A percentile compares a stretch with the other conserved stretches of the same genome.
Conservation (phyloP, 2,797 vertebrate genomes). For the Arvicola amphibius region DNA sequence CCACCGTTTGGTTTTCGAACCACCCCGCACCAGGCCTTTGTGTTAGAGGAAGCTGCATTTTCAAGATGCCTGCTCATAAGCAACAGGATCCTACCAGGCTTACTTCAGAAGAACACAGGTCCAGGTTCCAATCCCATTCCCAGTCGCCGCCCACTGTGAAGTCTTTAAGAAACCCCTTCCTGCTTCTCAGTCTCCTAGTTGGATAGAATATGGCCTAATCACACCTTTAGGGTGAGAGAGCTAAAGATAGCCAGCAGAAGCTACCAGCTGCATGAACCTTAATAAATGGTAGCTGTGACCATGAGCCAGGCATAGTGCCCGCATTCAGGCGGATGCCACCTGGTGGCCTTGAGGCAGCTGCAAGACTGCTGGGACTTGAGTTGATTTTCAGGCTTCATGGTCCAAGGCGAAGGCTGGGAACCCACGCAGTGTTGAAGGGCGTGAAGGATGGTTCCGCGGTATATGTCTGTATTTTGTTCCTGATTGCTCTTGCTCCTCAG, state of each 20-base stretch:
- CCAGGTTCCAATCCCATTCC: not conserved
- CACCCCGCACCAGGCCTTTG: no score
- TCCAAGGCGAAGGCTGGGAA: not conserved
- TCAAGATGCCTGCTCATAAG: not conserved
- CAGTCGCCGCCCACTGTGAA: not conserved
- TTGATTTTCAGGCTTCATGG: not conserved
- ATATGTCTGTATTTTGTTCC: not conserved
- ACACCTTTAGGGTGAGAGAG: not conserved
- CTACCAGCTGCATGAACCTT: not conserved
- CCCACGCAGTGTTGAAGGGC: not conserved
- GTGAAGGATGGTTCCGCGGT: no score
- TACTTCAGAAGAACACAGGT: not conserved
- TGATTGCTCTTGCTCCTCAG: not conserved
- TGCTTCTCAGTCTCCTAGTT: not conserved
- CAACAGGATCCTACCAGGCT: not conserved
- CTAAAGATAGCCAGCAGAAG: not conserved
- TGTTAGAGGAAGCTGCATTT: not conserved
- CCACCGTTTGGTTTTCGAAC: no score
- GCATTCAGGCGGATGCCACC: no score
- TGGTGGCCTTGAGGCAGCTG: not conserved
- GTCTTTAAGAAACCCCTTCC: not conserved
- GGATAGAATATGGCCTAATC: not conserved
- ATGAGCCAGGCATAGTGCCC: not conserved
- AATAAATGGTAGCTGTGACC: not conserved
- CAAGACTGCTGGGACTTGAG: not conserved